Conservation (phyloP, 2,797 vertebrate genomes). For the Paguma larvata region DNA sequence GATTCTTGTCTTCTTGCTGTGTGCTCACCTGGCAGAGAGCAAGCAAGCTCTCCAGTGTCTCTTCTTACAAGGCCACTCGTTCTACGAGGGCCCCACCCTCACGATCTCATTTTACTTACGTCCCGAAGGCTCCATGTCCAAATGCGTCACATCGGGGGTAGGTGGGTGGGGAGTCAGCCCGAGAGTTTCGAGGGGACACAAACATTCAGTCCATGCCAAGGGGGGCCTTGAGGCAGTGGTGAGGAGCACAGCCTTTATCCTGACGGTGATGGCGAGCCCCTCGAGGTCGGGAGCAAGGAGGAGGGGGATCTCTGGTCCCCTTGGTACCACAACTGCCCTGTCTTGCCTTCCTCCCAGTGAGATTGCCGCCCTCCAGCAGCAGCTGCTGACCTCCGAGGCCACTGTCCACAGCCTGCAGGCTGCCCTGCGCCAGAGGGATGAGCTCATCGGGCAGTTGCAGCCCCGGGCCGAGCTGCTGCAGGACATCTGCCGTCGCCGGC, state of each 20-base stretch:
- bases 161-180: not conserved
- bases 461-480: constrained; percentile 89
- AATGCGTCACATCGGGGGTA: not conserved
- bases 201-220: not conserved
- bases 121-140: not conserved
- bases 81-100: not conserved
- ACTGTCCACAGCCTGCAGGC: constrained; percentile 86
- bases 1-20: not conserved
- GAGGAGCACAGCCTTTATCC: not conserved
- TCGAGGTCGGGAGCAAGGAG: not conserved
- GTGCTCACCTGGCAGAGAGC: not conserved
- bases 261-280: not conserved
- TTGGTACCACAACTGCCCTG: not conserved
- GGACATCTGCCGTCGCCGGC: constrained; percentile 89
- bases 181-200: not conserved
- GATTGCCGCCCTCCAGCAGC: constrained; percentile 88
- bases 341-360: constrained; percentile 84
- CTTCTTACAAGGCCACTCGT: not conserved
- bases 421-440: constrained; percentile 88
- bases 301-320: not conserved
- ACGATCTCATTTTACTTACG: not conserved
- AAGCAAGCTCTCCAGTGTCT: not conserved
- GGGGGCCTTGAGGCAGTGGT: not conserved
- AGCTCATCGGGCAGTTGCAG: constrained; percentile 87
- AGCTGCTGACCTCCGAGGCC: constrained; percentile 89